Conservation (phyloP, 2,797 vertebrate genomes). For the Triplophysa yarkandensis region DNA sequence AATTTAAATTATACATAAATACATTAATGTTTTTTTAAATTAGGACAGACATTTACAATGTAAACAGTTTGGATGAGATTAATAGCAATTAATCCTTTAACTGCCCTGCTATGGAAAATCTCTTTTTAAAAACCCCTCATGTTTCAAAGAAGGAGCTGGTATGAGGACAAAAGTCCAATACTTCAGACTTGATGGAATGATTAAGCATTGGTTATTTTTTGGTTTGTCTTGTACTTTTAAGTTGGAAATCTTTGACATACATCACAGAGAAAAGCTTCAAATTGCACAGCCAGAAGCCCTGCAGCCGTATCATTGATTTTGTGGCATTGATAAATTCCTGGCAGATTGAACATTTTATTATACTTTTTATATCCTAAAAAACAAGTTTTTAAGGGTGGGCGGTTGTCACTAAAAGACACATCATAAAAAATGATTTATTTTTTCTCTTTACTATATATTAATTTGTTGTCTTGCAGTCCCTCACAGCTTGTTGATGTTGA, state of each 20-base stretch:
- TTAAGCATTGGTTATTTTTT: not conserved
- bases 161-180: slow-evolving; percentile 6
- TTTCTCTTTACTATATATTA: no score
- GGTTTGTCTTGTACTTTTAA: not conserved
- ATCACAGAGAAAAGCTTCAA: slow-evolving; percentile 11
- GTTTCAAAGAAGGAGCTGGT: not conserved
- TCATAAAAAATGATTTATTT: not conserved
- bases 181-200: not conserved
- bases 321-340: slow-evolving; percentile 31
- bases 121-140: no score
- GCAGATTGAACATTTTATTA: not conserved
- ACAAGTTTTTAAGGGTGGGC: slow-evolving; percentile 1
- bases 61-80: no score
- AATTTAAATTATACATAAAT: no score
- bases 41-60: no score
- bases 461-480: not conserved
- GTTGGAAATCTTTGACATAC: slow-evolving; percentile 1
- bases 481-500: not conserved
- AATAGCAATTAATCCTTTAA: no score
- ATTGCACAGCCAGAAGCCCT: slow-evolving; percentile 23
- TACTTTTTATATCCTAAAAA: slow-evolving; percentile 7
- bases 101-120: no score
- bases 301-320: not conserved
- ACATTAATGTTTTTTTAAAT: no score
- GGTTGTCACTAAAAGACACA: slow-evolving; percentile 15